A percentile compares a stretch with the other conserved stretches of the same genome.
Conservation (phyloP, 2,797 vertebrate species). For the Halcyon smyrnensis region DNA sequence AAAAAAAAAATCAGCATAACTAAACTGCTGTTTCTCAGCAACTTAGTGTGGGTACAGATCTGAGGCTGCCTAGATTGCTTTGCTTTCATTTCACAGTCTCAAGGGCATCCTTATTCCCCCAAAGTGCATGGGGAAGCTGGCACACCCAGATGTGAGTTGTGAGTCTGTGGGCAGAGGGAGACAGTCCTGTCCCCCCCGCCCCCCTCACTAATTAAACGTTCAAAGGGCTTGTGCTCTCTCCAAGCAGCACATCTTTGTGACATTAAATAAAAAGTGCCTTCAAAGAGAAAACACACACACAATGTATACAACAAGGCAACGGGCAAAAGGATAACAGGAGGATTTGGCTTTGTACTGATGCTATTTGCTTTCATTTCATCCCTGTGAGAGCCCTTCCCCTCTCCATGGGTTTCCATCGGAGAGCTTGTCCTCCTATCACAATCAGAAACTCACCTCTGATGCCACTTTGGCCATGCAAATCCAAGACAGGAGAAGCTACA, state of each 20-base stretch:
- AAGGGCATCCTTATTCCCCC: background rate
- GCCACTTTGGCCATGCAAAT: background rate
- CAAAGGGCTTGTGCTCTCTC: background rate
- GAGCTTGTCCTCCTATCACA: background rate
- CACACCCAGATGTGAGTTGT: slow-evolving; percentile 18
- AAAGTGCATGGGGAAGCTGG: slow-evolving; percentile 13
- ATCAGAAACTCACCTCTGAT: background rate
- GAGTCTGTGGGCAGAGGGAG: background rate
- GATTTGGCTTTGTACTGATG: background rate
- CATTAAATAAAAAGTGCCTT: background rate
- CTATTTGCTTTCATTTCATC: background rate
- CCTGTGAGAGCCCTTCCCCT: background rate
- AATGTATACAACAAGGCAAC: background rate
- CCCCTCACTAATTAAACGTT: background rate
- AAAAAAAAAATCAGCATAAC: background rate
- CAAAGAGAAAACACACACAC: background rate
- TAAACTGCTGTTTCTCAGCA: slow-evolving; percentile 45
- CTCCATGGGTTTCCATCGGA: background rate
- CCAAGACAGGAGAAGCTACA: background rate
- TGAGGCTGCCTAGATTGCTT: slow-evolving; percentile 40
- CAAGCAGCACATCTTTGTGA: slow-evolving; percentile 1
- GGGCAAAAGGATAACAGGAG: background rate
- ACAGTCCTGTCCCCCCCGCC: background rate
- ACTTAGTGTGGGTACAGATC: background rate
- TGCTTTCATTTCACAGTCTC: slow-evolving; percentile 35